Evolutionary conservation across 2,888 invertebrate species (phyloP).

Genomic region (Leucophora obtusa): DNA sequence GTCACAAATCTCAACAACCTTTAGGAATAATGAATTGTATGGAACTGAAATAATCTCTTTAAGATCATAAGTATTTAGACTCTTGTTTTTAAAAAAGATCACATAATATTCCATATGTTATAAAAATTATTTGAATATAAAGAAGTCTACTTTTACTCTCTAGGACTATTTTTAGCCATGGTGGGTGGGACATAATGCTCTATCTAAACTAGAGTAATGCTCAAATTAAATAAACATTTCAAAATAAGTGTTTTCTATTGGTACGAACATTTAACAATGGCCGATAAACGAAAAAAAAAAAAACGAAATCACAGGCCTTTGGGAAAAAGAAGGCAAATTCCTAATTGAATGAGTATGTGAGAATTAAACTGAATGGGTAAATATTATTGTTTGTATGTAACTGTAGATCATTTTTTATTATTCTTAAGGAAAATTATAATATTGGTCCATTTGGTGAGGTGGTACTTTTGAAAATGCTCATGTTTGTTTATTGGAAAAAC

Average conservation of each 20-base stretch:
- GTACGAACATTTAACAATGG: constrained; percentile 54
- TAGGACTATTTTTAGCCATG: constrained; percentile 76
- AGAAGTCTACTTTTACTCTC: constrained; percentile 50
- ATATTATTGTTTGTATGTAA: constrained; percentile 26
- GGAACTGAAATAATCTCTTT: constrained; percentile 66
- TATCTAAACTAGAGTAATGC: constrained; percentile 15
- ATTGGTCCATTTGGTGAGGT: constrained; percentile 58
- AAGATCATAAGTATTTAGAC: constrained; percentile 64
- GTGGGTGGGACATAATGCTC: constrained; percentile 70
- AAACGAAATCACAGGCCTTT: constrained; percentile 1
- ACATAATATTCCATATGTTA: constrained; percentile 47
- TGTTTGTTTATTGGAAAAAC: constrained; percentile 53
- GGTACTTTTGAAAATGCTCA: constrained; percentile 28
- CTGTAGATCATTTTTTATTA: constrained; percentile 39
- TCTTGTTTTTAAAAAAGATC: constrained; percentile 32
- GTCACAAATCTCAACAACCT: constrained; percentile 41
- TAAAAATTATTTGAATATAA: not conserved
- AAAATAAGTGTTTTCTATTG: constrained; percentile 42
- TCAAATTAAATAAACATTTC: constrained; percentile 32
- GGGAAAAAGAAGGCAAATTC: constrained; percentile 7
- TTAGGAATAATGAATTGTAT: constrained; percentile 61
- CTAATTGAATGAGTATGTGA: not conserved
- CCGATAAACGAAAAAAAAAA: constrained; percentile 11
- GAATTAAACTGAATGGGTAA: constrained; percentile 20
- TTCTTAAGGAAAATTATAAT: constrained; percentile 48